Conservation (phyloP, 2,888 invertebrate genomes). For the Rhamnusium bicolor region DNA sequence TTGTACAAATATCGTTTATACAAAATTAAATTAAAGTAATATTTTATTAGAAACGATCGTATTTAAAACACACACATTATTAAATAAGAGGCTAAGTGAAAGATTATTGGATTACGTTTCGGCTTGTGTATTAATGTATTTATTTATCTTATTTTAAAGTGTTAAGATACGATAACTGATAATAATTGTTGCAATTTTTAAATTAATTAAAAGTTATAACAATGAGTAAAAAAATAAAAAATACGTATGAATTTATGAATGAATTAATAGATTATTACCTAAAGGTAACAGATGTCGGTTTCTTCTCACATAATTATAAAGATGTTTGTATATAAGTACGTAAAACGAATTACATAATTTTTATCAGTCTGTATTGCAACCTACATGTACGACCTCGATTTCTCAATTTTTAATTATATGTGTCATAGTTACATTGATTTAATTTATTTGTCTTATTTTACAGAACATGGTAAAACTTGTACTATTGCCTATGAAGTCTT, state of each 20-base stretch:
- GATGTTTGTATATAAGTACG: neutral
- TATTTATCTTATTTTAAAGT: too few relatives aligned
- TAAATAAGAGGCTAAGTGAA: too few relatives aligned
- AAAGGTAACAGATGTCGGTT: neutral
- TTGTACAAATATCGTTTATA: too few relatives aligned
- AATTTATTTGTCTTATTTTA: constrained; percentile 61
- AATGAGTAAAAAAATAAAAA: neutral
- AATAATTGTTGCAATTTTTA: too few relatives aligned
- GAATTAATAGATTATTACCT: neutral
- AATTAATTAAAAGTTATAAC: neutral
- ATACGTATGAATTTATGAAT: neutral
- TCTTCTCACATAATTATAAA: constrained; percentile 10
- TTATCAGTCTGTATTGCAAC: constrained; percentile 17
- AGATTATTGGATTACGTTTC: too few relatives aligned
- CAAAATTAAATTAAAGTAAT: too few relatives aligned
- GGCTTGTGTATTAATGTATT: too few relatives aligned
- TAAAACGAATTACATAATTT: constrained; percentile 23
- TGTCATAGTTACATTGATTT: constrained; percentile 31
- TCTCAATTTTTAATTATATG: constrained; percentile 32
- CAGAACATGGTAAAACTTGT: constrained; percentile 82
- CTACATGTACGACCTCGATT: constrained; percentile 36
- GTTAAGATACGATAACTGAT: neutral
- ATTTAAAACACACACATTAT: too few relatives aligned
- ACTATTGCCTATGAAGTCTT: constrained; percentile 85
- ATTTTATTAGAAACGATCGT: too few relatives aligned